A percentile compares a stretch with the other conserved stretches of the same genome.
These are phyloP conservation scores for Campoplex capitator DNA, from an alignment of 2,888 invertebrate species.

Conservation along the genomic window DNA sequence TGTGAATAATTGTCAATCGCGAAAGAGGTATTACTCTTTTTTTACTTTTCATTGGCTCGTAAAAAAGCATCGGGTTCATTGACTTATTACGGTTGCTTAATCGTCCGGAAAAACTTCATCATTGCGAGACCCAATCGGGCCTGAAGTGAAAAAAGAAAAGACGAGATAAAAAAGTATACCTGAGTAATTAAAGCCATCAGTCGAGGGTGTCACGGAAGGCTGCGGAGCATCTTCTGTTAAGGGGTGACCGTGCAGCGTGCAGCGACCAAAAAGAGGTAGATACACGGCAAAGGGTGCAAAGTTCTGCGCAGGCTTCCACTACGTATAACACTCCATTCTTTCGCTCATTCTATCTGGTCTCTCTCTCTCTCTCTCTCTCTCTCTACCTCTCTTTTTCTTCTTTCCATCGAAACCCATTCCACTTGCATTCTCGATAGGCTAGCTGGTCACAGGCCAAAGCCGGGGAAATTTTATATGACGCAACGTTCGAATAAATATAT, in stretches of 20 bases:
- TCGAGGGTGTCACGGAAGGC: conserved; percentile 61
- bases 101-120: conserved; percentile 64
- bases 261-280: neutral
- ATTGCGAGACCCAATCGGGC: conserved; percentile 76
- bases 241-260: conserved; percentile 14
- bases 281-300: conserved; percentile 9
- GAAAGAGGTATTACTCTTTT: neutral
- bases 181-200: conserved; percentile 79
- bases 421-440: conserved; percentile 35
- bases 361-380: neutral
- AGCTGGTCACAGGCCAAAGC: conserved; percentile 65
- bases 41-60: neutral
- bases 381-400: neutral
- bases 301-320: conserved; percentile 34
- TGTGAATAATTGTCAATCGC: neutral
- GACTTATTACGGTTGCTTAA: conserved; percentile 29
- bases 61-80: neutral
- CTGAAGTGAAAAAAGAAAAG: conserved; percentile 73
- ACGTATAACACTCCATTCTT: neutral
- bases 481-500: conserved; percentile 64
- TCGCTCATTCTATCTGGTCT: neutral
- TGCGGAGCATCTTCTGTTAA: conserved; percentile 26
- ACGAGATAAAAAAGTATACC: conserved; percentile 25
- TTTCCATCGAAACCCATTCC: conserved; percentile 52
- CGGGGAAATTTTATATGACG: conserved; percentile 68